Evolutionary conservation across 2,797 vertebrate genomes (phyloP).

Genomic region (Hydrocynus forskahlii): DNA sequence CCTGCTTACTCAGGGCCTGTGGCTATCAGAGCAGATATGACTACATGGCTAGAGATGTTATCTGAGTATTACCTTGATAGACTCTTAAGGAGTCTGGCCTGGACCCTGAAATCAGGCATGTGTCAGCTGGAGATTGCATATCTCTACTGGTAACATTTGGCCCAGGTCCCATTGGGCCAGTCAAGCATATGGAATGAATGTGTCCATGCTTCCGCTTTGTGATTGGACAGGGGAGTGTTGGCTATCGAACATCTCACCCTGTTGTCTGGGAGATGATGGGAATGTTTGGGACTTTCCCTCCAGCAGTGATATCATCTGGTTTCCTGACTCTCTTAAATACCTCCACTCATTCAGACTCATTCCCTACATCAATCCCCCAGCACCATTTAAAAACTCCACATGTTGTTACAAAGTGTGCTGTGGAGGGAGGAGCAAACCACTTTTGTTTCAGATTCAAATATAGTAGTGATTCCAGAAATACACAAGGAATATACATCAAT

Average conservation of each 20-base stretch:
- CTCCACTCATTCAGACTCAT: conserved; percentile 71
- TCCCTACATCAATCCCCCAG: conserved; percentile 70
- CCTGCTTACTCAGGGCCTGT: conserved; percentile 42
- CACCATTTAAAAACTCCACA: conserved; percentile 75
- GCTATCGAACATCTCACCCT: conserved; percentile 79
- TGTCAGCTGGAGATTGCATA: conserved; percentile 49
- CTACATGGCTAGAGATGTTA: conserved; percentile 62
- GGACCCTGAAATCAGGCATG: conserved; percentile 45
- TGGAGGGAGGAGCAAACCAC: not conserved
- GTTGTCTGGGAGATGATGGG: conserved; percentile 79
- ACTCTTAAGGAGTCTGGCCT: conserved; percentile 15
- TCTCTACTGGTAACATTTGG: conserved; percentile 35
- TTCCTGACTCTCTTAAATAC: conserved; percentile 79
- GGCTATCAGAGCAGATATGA: conserved; percentile 30
- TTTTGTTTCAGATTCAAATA: not conserved
- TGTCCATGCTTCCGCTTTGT: conserved; percentile 76
- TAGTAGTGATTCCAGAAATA: not conserved
- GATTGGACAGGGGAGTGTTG: conserved; percentile 79
- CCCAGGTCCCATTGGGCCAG: conserved; percentile 48
- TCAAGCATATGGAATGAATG: conserved; percentile 82
- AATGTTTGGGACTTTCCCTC: conserved; percentile 81
- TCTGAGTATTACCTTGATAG: conserved; percentile 55
- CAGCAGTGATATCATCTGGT: conserved; percentile 78
- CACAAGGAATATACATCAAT: not conserved
- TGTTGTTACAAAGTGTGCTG: conserved; percentile 13